Conservation (phyloP, 53 echinoderm and acorn worm genomes). For the Arbacia lixula region DNA sequence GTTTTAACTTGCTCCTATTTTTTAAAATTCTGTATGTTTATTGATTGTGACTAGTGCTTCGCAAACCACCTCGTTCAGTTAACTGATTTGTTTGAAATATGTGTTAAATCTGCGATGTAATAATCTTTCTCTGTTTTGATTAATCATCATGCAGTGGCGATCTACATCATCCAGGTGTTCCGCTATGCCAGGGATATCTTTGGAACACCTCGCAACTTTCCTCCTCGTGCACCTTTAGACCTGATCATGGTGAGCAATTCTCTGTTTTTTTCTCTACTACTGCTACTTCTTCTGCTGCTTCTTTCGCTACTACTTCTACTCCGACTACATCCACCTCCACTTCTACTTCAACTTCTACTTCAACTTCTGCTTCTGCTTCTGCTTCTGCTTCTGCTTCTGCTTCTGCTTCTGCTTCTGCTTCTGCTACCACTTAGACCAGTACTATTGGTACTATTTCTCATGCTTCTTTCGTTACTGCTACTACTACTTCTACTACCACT, state of each 20-base stretch:
- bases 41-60: too few relatives aligned
- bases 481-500: neutral
- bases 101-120: too few relatives aligned
- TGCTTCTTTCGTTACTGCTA: neutral
- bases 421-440: neutral
- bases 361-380: too few relatives aligned
- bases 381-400: neutral
- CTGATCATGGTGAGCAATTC: constrained; percentile 4
- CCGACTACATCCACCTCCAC: neutral
- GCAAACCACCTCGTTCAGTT: too few relatives aligned
- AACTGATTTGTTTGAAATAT: too few relatives aligned
- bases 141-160: constrained; percentile 77
- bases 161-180: constrained; percentile 85
- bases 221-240: neutral
- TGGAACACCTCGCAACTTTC: constrained; percentile 69
- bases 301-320: neutral
- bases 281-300: neutral
- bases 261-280: neutral
- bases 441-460: neutral
- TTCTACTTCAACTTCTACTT: too few relatives aligned
- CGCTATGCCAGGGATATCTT: constrained; percentile 81
- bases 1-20: too few relatives aligned
- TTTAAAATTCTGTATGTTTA: too few relatives aligned
- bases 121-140: too few relatives aligned
- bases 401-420: neutral